Evolutionary conservation across 2,888 invertebrate genomes (phyloP), one percentile per base, ranked within the genome.

Genomic region (Euspilapteryx auroguttella): DNA sequence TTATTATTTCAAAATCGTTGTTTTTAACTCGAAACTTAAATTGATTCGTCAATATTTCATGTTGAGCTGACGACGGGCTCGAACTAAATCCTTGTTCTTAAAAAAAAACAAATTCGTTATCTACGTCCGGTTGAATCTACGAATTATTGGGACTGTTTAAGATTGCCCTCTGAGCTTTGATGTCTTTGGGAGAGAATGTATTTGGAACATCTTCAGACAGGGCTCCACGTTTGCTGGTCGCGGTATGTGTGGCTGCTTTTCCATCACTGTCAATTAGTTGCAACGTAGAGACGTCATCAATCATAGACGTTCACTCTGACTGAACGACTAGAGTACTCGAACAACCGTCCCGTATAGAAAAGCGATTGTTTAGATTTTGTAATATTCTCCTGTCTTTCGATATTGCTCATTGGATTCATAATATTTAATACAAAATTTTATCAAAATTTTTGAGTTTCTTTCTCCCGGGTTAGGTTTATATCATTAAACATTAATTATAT

Each of bases 201-300:
- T 17, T 17, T 17, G 17, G 8, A 17, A 17, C 8, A 17, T 17
- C 17, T 8, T 12, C 8, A 11, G 12, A 12, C 24, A 8, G 24
- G 24, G 7, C 8, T 10, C 24, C 8, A 17, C 10, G 24, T 22
- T 12, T 13, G 8, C 14, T 29, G 21, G 29, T 10, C 13, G 11
- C 14, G 13, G 13, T 29, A 14, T 27, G 46, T 44, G 39, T 45
- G 44, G 41, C 46, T 47, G 48, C 61, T 63, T 63, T 68, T 75
- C 75, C 64, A 73, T 75, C 75, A 75, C 55, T 71, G 75, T 75
- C 75, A 73, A 75, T 75, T 75, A 75, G 61, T 36, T 59, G 61
- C 58, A 57, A 52, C 62, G 62, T 64, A 50, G 66, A 64, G 57
- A 54, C 50, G 50, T 54, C 57, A 75, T 75, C 73, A 61, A 73